Evolutionary conservation across 1,140 invertebrate species (phyloP).

Genomic region (Lysiphlebus fabarum): DNA sequence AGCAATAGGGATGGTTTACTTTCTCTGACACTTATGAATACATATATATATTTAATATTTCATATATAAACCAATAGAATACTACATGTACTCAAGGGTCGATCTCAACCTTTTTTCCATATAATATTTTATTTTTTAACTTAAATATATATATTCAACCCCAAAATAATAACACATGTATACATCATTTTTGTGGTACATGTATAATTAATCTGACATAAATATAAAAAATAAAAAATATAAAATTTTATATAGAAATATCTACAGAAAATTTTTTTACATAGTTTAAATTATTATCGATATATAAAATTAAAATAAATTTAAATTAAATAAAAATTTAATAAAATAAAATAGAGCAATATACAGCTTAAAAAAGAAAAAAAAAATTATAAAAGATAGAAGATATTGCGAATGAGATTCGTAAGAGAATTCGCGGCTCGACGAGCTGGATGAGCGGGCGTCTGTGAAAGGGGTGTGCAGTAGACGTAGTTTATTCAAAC

Average conservation of each 20-base stretch:
- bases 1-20: neutral
- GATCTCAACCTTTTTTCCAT: neutral
- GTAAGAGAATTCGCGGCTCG: slow-evolving; percentile 23
- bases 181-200: too few relatives aligned
- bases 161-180: too few relatives aligned
- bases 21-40: neutral
- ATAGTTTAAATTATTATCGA: too few relatives aligned
- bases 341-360: slow-evolving; percentile 3
- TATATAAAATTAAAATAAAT: too few relatives aligned
- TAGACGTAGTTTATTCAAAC: slow-evolving; percentile 47
- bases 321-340: slow-evolving; percentile 6
- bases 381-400: slow-evolving; percentile 9
- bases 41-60: neutral
- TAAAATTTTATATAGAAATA: too few relatives aligned
- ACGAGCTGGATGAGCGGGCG: slow-evolving; percentile 28
- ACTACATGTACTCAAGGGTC: neutral
- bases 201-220: too few relatives aligned
- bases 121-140: too few relatives aligned
- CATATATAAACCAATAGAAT: too few relatives aligned
- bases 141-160: too few relatives aligned
- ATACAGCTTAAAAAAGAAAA: neutral
- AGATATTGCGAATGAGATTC: slow-evolving; percentile 15
- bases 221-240: too few relatives aligned
- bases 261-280: too few relatives aligned
- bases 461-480: slow-evolving; percentile 26